These are phyloP conservation scores for Netelia inedita DNA, from an alignment of 2,888 invertebrate genomes.

Conservation along the genomic window DNA sequence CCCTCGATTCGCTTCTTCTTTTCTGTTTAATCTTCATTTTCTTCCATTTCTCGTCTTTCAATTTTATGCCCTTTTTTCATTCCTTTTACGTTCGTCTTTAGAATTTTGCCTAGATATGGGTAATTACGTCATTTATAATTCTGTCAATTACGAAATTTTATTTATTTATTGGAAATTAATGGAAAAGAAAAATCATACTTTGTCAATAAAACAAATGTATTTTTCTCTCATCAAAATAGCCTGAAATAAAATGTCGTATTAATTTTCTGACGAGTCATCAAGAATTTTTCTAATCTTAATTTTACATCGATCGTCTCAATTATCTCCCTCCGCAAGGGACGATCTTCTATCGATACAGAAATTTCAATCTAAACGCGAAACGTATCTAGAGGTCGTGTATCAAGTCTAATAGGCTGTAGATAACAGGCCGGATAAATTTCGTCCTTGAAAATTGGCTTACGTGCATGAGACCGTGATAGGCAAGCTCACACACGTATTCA, in stretches of 20 bases:
- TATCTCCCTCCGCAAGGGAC: no score
- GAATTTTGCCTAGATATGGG: not conserved
- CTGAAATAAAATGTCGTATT: no score
- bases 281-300: no score
- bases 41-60: not conserved
- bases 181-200: no score
- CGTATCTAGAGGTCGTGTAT: conserved; percentile 26
- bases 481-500: not conserved
- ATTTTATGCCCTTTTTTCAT: not conserved
- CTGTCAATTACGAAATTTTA: not conserved
- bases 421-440: conserved; percentile 51
- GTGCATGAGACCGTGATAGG: conserved; percentile 37
- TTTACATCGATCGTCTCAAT: no score
- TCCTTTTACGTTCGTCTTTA: not conserved
- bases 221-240: no score
- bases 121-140: no score
- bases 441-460: conserved; percentile 57
- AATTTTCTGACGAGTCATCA: no score
- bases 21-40: not conserved
- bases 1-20: conserved; percentile 29
- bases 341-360: not conserved
- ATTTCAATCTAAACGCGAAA: conserved; percentile 25
- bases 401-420: conserved; percentile 23
- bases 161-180: no score
- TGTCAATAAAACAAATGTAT: no score